These are phyloP conservation scores for Linepithema humile DNA, from an alignment of 1,140 invertebrate genomes.

Conservation along the genomic window DNA sequence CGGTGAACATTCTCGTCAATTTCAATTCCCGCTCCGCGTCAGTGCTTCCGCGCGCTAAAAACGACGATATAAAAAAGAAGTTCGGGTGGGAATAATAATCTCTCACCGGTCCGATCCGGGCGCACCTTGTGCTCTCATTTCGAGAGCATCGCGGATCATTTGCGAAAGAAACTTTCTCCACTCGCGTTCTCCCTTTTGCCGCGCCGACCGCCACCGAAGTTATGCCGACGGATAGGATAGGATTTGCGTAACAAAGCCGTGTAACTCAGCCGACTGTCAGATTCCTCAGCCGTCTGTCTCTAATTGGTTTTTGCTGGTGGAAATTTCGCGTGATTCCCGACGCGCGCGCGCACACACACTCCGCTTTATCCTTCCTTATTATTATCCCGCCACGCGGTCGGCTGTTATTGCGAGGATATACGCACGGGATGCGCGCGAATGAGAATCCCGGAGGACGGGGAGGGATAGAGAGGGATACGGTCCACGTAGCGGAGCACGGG, in stretches of 20 bases:
- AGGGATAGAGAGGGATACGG: not conserved
- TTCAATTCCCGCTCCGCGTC: not conserved
- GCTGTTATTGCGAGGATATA: slow-evolving; percentile 27
- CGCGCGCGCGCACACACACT: not conserved
- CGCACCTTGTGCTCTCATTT: not conserved
- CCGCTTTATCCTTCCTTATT: slow-evolving; percentile 40
- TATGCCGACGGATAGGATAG: not conserved
- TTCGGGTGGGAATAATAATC: slow-evolving; percentile 1
- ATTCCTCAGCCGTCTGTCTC: slow-evolving; percentile 41
- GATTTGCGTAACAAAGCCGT: slow-evolving; percentile 44
- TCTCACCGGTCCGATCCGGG: not conserved
- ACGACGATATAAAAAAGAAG: not conserved
- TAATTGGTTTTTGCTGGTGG: slow-evolving; percentile 49
- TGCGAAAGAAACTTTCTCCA: slow-evolving; percentile 30
- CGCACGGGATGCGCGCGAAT: slow-evolving; percentile 5
- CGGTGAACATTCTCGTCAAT: slow-evolving; percentile 20
- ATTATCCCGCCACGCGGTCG: slow-evolving; percentile 55
- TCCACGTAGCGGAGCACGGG: slow-evolving; percentile 20
- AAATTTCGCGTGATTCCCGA: not conserved
- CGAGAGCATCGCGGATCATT: slow-evolving; percentile 21
- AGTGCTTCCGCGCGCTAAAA: not conserved
- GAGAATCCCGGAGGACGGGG: slow-evolving; percentile 14
- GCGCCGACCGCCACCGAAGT: no score
- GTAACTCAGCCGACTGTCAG: slow-evolving; percentile 18
- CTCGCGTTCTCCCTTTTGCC: not conserved